Conservation (phyloP, 1,140 invertebrate genomes). For the Meloidogyne chitwoodi region DNA sequence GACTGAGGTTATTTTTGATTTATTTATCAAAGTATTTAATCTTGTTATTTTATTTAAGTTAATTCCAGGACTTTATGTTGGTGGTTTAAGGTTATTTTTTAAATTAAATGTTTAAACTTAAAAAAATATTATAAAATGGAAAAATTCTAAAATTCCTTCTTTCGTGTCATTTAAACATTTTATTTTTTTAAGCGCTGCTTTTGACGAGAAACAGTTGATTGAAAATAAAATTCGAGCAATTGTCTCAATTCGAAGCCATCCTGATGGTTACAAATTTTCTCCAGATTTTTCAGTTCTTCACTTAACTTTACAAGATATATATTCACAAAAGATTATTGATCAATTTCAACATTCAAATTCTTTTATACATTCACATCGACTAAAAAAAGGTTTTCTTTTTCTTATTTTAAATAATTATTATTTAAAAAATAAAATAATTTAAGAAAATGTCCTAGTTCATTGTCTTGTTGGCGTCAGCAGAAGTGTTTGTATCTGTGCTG, state of each 20-base stretch:
- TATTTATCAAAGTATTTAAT: neutral
- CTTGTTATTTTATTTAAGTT: slow-evolving; percentile 1
- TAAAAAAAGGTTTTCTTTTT: slow-evolving; percentile 10
- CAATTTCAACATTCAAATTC: slow-evolving; percentile 22
- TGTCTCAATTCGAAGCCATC: slow-evolving; percentile 13
- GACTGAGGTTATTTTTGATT: neutral
- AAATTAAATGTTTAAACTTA: no score
- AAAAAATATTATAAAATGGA: no score
- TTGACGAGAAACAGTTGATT: slow-evolving; percentile 6
- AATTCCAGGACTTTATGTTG: slow-evolving; percentile 14
- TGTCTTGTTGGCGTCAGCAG: slow-evolving; percentile 26
- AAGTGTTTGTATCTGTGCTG: slow-evolving; percentile 27
- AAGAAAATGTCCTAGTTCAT: slow-evolving; percentile 30
- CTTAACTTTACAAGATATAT: slow-evolving; percentile 2
- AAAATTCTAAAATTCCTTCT: no score
- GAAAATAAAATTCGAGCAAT: slow-evolving; percentile 18
- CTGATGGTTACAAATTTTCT: neutral
- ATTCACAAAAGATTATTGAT: slow-evolving; percentile 5
- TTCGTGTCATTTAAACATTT: neutral
- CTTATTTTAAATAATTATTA: no score
- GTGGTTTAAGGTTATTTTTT: slow-evolving; percentile 10
- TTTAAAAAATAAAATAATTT: no score
- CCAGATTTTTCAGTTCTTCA: neutral
- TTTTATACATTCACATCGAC: slow-evolving; percentile 18
- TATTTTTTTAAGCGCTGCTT: slow-evolving; percentile 12